Evolutionary conservation across 2,888 invertebrate species (phyloP), one percentile per base, ranked within the genome.

Genomic region (Drosophila fungiperda): DNA sequence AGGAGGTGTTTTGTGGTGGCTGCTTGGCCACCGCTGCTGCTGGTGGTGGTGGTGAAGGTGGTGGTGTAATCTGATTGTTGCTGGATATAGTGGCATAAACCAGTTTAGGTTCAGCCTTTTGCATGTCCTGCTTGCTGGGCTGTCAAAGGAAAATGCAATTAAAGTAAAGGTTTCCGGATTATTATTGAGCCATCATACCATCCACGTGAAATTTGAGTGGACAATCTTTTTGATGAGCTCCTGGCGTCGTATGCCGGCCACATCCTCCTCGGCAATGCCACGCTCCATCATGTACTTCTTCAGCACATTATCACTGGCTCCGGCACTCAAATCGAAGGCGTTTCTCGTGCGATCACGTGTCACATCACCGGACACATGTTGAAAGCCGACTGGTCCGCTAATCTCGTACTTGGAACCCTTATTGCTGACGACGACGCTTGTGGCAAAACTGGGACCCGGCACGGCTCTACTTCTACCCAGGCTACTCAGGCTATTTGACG

Each of bases 231-330:
- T 83, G 32, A 92, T 76, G 23, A 92, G 65, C 11, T 92, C 92
- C 61, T 87, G 85, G 0, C 72, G 83, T 1, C 80, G 83, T 66
- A 92, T 91, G 20, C 86, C 80, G 7, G 68, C 77, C 17, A 92
- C 72, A 32, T 92, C 91, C 42, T 87, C 85, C 53, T 92, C 92
- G 2, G 78, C 73, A 2, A 92, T 92, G 17, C 90, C 90, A 3
- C 80, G 83, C 71, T 92, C 91, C 58, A 92, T 90, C 90, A 92
- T 89, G 54, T 92, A 92, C 67, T 92, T 92, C 54, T 85, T 86
- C 12, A 92, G 58, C 3, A 87, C 89, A 62, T 92, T 92, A 40
- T 91, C 91, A 45, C 82, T 90, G 45, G 68, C 33, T 3, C 78
- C 76, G 1, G 80, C 73, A 26, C 60, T 83, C 32, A 92, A 65